These are phyloP conservation scores for Tanytarsus gracilentus DNA, from an alignment of 2,888 invertebrate genomes.

Conservation along the genomic window DNA sequence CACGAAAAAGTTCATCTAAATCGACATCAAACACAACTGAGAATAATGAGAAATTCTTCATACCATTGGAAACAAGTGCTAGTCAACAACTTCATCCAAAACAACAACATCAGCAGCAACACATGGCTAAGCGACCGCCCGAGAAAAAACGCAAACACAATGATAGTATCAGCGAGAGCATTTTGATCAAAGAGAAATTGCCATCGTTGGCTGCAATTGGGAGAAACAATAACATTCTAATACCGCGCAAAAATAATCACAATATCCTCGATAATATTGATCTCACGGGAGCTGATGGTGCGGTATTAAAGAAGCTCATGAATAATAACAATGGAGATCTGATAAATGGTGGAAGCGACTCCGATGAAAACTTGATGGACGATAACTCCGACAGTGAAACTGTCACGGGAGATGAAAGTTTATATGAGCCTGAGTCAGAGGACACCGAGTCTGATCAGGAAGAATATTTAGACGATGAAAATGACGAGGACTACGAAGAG, in stretches of 20 bases:
- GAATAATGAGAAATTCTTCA: background rate
- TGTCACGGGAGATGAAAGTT: slow-evolving; percentile 26
- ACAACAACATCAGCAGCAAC: slow-evolving; percentile 22
- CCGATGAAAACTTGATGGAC: background rate
- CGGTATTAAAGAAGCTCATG: slow-evolving; percentile 16
- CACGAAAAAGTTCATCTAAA: slow-evolving; percentile 14
- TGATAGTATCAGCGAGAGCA: slow-evolving; percentile 28
- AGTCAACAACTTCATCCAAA: background rate
- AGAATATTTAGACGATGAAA: background rate
- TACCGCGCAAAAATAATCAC: slow-evolving; percentile 22
- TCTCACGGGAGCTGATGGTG: slow-evolving; percentile 19
- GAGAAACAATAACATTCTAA: slow-evolving; percentile 15
- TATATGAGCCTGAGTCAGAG: slow-evolving; percentile 8
- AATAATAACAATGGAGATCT: slow-evolving; percentile 26
- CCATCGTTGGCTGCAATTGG: slow-evolving; percentile 31
- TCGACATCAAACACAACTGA: slow-evolving; percentile 30
- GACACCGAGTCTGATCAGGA: slow-evolving; percentile 5
- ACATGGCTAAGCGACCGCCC: slow-evolving; percentile 1
- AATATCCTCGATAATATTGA: slow-evolving; percentile 22
- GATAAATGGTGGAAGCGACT: background rate
- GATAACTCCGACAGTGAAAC: slow-evolving; percentile 23
- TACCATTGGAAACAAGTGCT: background rate
- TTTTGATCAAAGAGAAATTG: slow-evolving; percentile 37
- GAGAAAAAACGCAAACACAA: slow-evolving; percentile 30
- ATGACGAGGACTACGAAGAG: background rate